Evolutionary conservation across 2,888 invertebrate species (phyloP).

Genomic region (Lithophane socia): DNA sequence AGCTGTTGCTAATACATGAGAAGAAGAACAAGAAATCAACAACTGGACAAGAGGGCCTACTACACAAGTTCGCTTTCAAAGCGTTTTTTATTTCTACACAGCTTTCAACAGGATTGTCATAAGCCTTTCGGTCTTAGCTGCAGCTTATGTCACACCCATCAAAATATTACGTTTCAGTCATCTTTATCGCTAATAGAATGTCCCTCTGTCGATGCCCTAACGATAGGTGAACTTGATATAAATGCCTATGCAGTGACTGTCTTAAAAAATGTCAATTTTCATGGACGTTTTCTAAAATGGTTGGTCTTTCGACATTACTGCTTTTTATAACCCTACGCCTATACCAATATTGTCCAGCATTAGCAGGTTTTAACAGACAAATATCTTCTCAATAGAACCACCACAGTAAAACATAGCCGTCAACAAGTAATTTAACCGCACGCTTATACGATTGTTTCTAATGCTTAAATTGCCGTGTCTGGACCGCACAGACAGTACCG

Average conservation of each 20-base stretch:
- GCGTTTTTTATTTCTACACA: too few relatives aligned
- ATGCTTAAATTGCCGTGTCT: constrained; percentile 49
- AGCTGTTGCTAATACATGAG: neutral
- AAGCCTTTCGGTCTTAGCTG: too few relatives aligned
- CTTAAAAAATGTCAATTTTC: neutral
- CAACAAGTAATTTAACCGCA: constrained; percentile 40
- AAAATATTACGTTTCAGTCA: too few relatives aligned
- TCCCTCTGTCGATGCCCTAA: neutral
- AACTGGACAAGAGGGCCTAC: neutral
- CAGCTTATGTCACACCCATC: too few relatives aligned
- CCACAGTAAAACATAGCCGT: constrained; percentile 3
- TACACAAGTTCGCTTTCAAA: neutral
- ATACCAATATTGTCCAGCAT: neutral
- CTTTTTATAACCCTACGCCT: neutral
- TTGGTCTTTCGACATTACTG: neutral
- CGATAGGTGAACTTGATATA: neutral
- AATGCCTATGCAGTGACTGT: neutral
- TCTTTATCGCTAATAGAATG: too few relatives aligned
- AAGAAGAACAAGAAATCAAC: neutral
- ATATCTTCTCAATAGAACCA: neutral
- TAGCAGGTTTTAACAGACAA: neutral
- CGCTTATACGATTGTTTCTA: constrained; percentile 54
- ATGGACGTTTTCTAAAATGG: neutral
- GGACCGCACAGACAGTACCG: constrained; percentile 51
- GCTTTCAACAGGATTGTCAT: too few relatives aligned